phyloP scores from a whole-genome alignment of 2,797 vertebrate genomes.

The Poecilia velifera region DNA sequence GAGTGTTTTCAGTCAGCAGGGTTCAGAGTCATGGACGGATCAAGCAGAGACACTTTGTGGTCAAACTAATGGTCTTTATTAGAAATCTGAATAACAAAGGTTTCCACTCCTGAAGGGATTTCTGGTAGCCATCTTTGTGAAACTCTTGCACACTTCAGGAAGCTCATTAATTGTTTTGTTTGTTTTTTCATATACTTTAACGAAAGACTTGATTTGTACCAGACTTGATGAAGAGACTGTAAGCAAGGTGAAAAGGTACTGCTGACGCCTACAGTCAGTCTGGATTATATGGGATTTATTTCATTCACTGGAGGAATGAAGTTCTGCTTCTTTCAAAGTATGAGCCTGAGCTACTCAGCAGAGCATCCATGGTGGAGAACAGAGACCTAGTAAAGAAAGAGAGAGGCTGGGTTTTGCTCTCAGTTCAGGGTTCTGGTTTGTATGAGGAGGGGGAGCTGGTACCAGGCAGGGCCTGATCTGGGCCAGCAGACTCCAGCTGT shows the following conservation, averaged over 20 bases:
- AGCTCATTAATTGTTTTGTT: background rate
- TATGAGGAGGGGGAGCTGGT: conserved; percentile 70
- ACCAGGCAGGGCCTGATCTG: conserved; percentile 44
- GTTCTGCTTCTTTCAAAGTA: background rate
- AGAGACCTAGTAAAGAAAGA: background rate
- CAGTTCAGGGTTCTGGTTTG: conserved; percentile 78
- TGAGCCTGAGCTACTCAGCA: background rate
- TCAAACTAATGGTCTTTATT: conserved; percentile 2
- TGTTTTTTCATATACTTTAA: background rate
- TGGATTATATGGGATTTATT: background rate
- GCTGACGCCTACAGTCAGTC: background rate
- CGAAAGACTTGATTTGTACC: background rate
- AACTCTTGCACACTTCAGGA: background rate
- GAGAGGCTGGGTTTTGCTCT: conserved; percentile 1
- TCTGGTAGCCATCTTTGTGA: background rate
- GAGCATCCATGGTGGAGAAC: background rate
- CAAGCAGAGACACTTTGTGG: background rate
- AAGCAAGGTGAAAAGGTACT: background rate
- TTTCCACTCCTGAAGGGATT: background rate
- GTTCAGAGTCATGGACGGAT: background rate
- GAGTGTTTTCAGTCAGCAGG: background rate
- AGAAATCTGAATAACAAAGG: conserved; percentile 2
- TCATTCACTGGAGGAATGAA: background rate
- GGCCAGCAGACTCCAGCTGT: conserved; percentile 34
- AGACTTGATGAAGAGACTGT: background rate